Conservation (phyloP, 2,888 invertebrate genomes). For the Drymonia ruficornis region DNA sequence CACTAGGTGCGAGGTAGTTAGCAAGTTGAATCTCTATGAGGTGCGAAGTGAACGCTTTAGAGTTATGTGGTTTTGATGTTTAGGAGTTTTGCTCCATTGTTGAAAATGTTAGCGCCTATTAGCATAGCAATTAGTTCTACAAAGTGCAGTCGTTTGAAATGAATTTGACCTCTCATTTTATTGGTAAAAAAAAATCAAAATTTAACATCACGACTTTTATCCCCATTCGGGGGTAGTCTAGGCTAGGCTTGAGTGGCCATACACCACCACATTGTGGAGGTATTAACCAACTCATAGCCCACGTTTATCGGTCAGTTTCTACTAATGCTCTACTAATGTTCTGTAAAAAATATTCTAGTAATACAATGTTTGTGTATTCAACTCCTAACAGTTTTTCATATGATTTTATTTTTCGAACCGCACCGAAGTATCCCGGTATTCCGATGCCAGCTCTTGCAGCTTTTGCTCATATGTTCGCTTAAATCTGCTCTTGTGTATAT, state of each 20-base stretch:
- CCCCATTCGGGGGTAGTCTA: too few species aligned
- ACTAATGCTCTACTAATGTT: too few species aligned
- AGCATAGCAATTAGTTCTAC: neutral
- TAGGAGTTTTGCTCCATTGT: constrained; percentile 7
- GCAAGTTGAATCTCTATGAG: constrained; percentile 5
- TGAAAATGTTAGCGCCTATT: neutral
- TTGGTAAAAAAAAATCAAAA: too few species aligned
- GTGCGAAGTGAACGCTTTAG: neutral
- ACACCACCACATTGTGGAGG: too few species aligned
- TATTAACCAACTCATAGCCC: too few species aligned
- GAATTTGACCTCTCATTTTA: too few species aligned
- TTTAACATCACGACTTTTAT: too few species aligned
- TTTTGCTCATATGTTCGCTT: constrained; percentile 28
- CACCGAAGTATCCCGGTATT: constrained; percentile 37
- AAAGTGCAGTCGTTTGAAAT: too few species aligned
- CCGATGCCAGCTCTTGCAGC: constrained; percentile 33
- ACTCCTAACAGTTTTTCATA: constrained; percentile 23
- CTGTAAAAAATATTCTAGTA: neutral
- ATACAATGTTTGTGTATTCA: constrained; percentile 9
- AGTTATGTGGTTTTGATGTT: constrained; percentile 12
- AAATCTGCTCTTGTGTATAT: constrained; percentile 20
- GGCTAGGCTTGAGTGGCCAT: too few species aligned
- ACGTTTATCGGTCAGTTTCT: too few species aligned
- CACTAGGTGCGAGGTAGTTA: constrained; percentile 12
- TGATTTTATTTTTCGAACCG: constrained; percentile 36